Evolutionary conservation across 2,113 vertebrate genomes (phyloP).

Genomic region (Plectropomus leopardus): DNA sequence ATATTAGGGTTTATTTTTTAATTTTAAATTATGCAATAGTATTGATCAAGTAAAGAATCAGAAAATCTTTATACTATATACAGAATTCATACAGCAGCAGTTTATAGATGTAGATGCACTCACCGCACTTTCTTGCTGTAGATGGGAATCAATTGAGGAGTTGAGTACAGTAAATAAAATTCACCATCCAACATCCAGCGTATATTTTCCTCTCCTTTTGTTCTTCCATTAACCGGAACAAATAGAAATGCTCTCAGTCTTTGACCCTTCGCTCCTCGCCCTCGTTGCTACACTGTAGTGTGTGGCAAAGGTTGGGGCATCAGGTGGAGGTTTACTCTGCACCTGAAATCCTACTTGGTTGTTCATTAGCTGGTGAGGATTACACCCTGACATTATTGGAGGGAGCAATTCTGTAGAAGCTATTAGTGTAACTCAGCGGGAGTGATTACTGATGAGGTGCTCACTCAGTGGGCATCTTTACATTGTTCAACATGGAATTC

Average conservation of each 20-base stretch:
- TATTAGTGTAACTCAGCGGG: slow-evolving; percentile 69
- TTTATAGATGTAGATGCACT: slow-evolving; percentile 22
- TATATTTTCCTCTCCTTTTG: slow-evolving; percentile 12
- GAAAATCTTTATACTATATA: background rate
- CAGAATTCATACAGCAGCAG: background rate
- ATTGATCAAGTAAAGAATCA: background rate
- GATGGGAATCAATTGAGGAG: slow-evolving; percentile 14
- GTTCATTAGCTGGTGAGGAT: slow-evolving; percentile 75
- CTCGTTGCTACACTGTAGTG: slow-evolving; percentile 16
- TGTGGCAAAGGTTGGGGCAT: slow-evolving; percentile 43
- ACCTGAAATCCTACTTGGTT: slow-evolving; percentile 72
- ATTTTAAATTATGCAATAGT: background rate
- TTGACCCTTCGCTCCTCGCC: slow-evolving; percentile 15
- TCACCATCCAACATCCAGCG: background rate
- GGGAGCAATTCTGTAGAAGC: slow-evolving; percentile 57
- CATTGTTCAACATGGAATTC: background rate
- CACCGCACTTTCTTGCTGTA: slow-evolving; percentile 40
- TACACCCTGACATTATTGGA: slow-evolving; percentile 67
- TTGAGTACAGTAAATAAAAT: slow-evolving; percentile 29
- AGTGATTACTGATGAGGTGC: slow-evolving; percentile 49
- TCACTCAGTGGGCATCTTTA: background rate
- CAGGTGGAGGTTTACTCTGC: slow-evolving; percentile 54
- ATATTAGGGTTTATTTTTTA: background rate
- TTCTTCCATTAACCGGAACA: slow-evolving; percentile 36
- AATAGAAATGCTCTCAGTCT: slow-evolving; percentile 20